Conservation (phyloP, 2,113 vertebrate genomes). For the Crocuta crocuta region DNA sequence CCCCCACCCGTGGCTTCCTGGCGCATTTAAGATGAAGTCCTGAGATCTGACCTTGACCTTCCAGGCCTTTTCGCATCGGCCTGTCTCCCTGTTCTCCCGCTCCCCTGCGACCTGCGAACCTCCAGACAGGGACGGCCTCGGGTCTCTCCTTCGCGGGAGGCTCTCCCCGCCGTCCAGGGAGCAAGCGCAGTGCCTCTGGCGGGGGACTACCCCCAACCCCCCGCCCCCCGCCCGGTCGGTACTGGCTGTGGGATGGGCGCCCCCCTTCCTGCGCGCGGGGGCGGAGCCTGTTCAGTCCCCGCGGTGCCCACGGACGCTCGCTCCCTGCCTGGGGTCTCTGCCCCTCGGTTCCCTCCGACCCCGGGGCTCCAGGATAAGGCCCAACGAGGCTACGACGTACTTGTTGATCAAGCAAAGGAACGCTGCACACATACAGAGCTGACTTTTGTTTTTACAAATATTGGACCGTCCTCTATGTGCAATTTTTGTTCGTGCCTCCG, state of each 20-base stretch:
- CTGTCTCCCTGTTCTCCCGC: not conserved
- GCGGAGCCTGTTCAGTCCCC: not conserved
- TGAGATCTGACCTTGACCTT: not conserved
- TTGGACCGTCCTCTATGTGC: not conserved
- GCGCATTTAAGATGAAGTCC: not conserved
- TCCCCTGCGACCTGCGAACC: not conserved
- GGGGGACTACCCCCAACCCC: not conserved
- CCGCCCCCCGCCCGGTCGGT: too few relatives aligned
- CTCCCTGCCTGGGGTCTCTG: not conserved
- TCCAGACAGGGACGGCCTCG: not conserved
- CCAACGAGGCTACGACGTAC: accelerated
- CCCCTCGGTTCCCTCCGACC: not conserved
- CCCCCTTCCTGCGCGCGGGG: accelerated
- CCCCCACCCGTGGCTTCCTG: not conserved
- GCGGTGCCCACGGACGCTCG: too few relatives aligned
- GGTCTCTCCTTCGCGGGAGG: not conserved
- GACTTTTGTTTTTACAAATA: not conserved
- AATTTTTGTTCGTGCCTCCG: not conserved
- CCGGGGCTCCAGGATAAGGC: not conserved
- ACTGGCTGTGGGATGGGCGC: not conserved
- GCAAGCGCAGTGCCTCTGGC: not conserved
- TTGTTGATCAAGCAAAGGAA: not conserved
- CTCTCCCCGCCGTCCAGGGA: too few relatives aligned
- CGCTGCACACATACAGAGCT: not conserved
- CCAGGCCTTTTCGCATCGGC: not conserved